Conservation (phyloP, 2,797 vertebrate genomes). For the Botia almorhae region DNA sequence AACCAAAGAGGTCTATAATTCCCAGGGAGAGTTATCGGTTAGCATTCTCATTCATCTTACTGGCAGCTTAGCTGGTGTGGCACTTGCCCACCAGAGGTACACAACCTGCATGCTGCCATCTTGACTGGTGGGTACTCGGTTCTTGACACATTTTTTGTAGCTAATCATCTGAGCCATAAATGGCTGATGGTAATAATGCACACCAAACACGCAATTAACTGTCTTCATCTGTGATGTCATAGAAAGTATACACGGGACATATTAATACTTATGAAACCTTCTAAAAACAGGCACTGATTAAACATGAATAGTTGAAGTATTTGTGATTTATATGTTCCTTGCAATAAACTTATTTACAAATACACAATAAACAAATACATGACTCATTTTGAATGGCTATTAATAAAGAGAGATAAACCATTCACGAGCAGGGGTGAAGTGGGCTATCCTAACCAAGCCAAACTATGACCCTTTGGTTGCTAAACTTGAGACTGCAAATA, state of each 20-base stretch:
- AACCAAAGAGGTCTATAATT: constrained; percentile 9
- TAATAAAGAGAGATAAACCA: background rate
- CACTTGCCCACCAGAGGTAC: background rate
- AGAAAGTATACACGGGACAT: background rate
- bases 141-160: background rate
- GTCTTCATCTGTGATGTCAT: background rate
- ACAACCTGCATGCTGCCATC: background rate
- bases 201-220: background rate
- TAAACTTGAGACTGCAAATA: background rate
- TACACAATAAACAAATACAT: too few species aligned
- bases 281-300: too few species aligned
- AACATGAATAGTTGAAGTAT: too few species aligned
- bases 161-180: background rate
- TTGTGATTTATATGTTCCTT: too few species aligned
- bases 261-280: too few species aligned
- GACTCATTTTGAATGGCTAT: background rate
- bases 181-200: background rate
- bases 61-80: background rate
- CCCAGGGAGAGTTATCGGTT: background rate
- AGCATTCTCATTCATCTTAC: background rate
- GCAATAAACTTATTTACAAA: too few species aligned
- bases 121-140: background rate
- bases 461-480: background rate
- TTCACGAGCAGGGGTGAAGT: background rate
- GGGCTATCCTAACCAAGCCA: background rate